phyloP scores from a whole-genome alignment of 2,888 invertebrate genomes.

The Lutraria lutraria region DNA sequence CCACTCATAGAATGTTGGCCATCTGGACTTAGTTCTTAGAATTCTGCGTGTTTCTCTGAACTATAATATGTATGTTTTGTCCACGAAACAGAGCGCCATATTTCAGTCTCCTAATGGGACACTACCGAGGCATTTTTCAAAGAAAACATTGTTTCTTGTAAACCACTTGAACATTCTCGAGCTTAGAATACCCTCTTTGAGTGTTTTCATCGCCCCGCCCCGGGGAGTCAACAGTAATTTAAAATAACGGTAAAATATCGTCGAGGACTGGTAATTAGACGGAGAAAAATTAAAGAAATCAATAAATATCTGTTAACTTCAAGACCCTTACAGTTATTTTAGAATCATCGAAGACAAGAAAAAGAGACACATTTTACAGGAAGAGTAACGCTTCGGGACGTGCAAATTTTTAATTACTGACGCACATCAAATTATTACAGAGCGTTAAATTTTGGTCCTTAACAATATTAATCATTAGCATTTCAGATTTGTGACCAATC shows the following conservation, averaged over 20 bases:
- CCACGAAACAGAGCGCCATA: constrained; percentile 40
- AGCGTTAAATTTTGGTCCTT: neutral
- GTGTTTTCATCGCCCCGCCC: constrained; percentile 53
- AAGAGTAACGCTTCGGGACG: neutral
- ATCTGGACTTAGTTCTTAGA: constrained; percentile 50
- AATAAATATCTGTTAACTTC: constrained; percentile 40
- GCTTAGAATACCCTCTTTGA: neutral
- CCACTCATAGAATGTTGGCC: constrained; percentile 25
- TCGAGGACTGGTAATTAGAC: constrained; percentile 57
- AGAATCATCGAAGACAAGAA: neutral
- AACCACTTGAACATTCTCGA: constrained; percentile 54
- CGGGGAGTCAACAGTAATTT: constrained; percentile 61
- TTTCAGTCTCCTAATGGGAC: constrained; percentile 31
- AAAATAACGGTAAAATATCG: constrained; percentile 65
- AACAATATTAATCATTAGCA: neutral
- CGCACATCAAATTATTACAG: constrained; percentile 1
- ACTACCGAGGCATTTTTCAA: constrained; percentile 55
- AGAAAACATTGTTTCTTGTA: constrained; percentile 68
- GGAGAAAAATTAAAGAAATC: constrained; percentile 40
- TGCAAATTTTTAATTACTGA: constrained; percentile 15
- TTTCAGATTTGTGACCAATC: neutral
- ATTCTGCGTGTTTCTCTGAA: constrained; percentile 39
- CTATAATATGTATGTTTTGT: neutral
- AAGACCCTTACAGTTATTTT: constrained; percentile 34
- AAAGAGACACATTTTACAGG: constrained; percentile 9